Percentiles rank a stretch among this genome's conserved stretches.
Evolutionary conservation across 2,888 invertebrate genomes (phyloP).

Genomic region (Heteromurus nitidus): DNA sequence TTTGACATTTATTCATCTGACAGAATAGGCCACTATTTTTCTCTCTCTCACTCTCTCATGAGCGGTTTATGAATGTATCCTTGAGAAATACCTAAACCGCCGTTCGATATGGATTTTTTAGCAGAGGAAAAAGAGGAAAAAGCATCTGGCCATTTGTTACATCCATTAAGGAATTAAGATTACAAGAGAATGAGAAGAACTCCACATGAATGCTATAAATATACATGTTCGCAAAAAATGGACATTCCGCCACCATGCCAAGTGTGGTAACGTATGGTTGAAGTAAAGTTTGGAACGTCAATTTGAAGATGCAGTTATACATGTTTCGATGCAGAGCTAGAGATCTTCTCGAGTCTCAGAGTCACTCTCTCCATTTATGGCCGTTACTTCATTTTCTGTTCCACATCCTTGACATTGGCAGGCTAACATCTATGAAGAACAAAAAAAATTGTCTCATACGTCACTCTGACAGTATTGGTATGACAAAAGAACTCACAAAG

Average conservation of each 20-base stretch:
- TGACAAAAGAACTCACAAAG: too few species aligned
- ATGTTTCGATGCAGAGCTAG: too few species aligned
- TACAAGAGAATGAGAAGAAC: background rate
- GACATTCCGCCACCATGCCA: too few species aligned
- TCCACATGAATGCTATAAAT: background rate
- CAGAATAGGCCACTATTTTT: background rate
- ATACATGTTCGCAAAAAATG: too few species aligned
- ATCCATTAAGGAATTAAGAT: background rate
- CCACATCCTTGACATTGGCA: background rate
- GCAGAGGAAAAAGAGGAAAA: constrained; percentile 5
- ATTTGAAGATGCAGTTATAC: too few species aligned
- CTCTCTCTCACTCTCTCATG: background rate
- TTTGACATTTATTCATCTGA: constrained; percentile 2
- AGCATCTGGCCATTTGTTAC: constrained; percentile 1
- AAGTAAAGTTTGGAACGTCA: too few species aligned
- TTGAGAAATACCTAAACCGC: background rate
- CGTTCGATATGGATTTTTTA: too few species aligned
- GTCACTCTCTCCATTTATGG: too few species aligned
- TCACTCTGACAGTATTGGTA: too few species aligned
- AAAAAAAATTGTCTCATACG: too few species aligned
- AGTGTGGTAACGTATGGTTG: too few species aligned
- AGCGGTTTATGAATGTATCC: background rate
- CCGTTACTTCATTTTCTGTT: background rate
- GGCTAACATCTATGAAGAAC: background rate
- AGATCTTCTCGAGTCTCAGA: too few species aligned